These are phyloP conservation scores for Macaria liturata DNA, from an alignment of 2,888 invertebrate species.

Conservation along the genomic window DNA sequence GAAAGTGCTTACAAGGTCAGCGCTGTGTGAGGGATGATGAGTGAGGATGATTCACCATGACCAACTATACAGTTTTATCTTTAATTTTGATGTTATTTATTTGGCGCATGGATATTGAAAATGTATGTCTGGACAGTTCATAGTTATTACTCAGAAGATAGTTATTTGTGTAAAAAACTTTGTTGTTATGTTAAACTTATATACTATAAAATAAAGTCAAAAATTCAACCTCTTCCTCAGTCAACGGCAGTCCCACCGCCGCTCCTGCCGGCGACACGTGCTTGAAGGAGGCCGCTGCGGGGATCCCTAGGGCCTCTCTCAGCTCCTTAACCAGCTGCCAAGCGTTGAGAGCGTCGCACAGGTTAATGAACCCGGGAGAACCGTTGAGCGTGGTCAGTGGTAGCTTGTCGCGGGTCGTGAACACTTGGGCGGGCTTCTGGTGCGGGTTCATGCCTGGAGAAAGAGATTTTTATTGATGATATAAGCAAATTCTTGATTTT, in stretches of 20 bases:
- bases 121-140: too few species aligned
- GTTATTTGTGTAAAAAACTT: too few species aligned
- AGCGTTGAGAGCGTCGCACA: conserved; percentile 98
- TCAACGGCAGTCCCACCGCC: conserved; percentile 93
- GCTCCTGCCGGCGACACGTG: conserved; percentile 99
- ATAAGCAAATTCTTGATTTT: too few species aligned
- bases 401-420: conserved; percentile 89
- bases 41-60: too few species aligned
- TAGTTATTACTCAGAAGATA: too few species aligned
- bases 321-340: conserved; percentile 98
- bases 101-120: too few species aligned
- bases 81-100: too few species aligned
- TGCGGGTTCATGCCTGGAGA: conserved; percentile 95
- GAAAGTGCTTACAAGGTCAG: too few species aligned
- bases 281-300: conserved; percentile 98
- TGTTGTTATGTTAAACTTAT: neutral
- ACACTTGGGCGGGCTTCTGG: conserved; percentile 97
- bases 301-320: conserved; percentile 89
- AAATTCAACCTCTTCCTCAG: conserved; percentile 47
- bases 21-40: too few species aligned
- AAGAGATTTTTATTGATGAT: neutral
- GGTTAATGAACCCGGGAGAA: conserved; percentile 98
- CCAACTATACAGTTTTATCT: too few species aligned
- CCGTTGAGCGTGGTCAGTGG: conserved; percentile 96
- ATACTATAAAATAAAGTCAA: neutral